Conservation (phyloP, 2,888 invertebrate genomes). For the Lasioglossum morio region DNA sequence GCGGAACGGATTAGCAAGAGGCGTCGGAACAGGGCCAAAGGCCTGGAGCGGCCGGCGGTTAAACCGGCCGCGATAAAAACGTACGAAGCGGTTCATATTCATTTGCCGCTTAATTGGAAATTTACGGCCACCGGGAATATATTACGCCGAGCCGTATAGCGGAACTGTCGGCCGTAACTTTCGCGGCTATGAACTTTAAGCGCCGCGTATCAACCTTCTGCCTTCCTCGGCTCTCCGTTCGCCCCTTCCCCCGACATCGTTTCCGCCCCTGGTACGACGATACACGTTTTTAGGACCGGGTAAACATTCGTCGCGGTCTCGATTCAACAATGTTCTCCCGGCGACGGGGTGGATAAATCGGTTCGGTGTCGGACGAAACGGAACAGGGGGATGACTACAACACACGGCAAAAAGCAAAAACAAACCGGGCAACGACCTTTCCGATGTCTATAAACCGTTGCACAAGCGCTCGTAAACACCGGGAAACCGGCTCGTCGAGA, state of each 20-base stretch:
- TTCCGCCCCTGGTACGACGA: background rate
- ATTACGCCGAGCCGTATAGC: conserved; percentile 49
- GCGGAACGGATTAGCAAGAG: conserved; percentile 36
- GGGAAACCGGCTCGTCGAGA: conserved; percentile 1
- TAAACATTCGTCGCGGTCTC: conserved; percentile 20
- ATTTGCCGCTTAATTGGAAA: conserved; percentile 72
- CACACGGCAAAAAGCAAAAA: background rate
- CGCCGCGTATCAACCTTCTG: conserved; percentile 36
- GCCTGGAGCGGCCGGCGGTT: conserved; percentile 27
- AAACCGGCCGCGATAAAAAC: conserved; percentile 55
- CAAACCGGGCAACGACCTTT: conserved; percentile 9
- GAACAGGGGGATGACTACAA: background rate
- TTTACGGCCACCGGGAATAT: conserved; percentile 65
- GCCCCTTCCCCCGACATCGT: background rate
- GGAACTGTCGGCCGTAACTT: conserved; percentile 58
- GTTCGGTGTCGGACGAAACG: background rate
- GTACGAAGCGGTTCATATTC: conserved; percentile 68
- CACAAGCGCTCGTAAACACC: conserved; percentile 22
- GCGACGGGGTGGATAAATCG: background rate
- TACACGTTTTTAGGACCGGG: conserved; percentile 1
- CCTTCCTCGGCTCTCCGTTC: background rate
- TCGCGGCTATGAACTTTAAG: conserved; percentile 56
- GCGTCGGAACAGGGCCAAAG: conserved; percentile 12
- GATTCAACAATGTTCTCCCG: conserved; percentile 3
- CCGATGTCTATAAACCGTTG: conserved; percentile 24